Evolutionary conservation across 1,140 invertebrate species (phyloP).

Genomic region (Proctacanthus coquilletti): DNA sequence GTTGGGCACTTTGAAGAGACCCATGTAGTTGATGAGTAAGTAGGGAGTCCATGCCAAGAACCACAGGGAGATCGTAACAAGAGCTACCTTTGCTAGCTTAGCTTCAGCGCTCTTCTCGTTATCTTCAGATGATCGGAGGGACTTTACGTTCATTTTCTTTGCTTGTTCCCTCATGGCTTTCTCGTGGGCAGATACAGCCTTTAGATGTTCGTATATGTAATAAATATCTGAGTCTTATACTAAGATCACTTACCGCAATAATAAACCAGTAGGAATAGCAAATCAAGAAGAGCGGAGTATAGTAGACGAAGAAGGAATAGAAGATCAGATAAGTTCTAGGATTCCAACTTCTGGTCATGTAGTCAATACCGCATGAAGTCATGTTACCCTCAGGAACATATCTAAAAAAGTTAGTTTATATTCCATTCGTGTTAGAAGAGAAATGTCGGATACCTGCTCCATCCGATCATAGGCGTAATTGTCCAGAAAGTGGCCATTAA

Average conservation of each 20-base stretch:
- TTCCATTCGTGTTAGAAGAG: slow-evolving; percentile 58
- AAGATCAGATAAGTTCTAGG: slow-evolving; percentile 51
- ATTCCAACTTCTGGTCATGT: slow-evolving; percentile 47
- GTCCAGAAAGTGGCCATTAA: slow-evolving; percentile 45
- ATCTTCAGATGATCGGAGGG: slow-evolving; percentile 50
- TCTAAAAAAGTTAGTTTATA: too few relatives aligned
- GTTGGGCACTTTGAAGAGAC: slow-evolving; percentile 47
- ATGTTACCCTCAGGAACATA: slow-evolving; percentile 81
- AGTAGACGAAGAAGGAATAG: slow-evolving; percentile 57
- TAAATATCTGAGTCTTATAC: slow-evolving; percentile 1
- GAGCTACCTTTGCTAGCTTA: slow-evolving; percentile 63
- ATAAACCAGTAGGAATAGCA: slow-evolving; percentile 68
- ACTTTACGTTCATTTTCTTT: slow-evolving; percentile 74
- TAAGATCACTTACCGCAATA: slow-evolving; percentile 35
- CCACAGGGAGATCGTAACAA: slow-evolving; percentile 69
- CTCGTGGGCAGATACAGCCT: slow-evolving; percentile 64
- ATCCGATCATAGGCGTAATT: slow-evolving; percentile 44
- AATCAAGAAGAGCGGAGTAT: slow-evolving; percentile 51
- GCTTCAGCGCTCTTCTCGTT: slow-evolving; percentile 51
- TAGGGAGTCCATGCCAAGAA: slow-evolving; percentile 79
- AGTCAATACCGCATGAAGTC: slow-evolving; percentile 75
- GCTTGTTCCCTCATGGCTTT: slow-evolving; percentile 67
- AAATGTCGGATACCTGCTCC: slow-evolving; percentile 50
- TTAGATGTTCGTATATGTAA: slow-evolving; percentile 5
- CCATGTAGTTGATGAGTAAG: slow-evolving; percentile 59